Evolutionary conservation across 1,140 invertebrate species (phyloP).

Genomic region (Drosophila trapezifrons): DNA sequence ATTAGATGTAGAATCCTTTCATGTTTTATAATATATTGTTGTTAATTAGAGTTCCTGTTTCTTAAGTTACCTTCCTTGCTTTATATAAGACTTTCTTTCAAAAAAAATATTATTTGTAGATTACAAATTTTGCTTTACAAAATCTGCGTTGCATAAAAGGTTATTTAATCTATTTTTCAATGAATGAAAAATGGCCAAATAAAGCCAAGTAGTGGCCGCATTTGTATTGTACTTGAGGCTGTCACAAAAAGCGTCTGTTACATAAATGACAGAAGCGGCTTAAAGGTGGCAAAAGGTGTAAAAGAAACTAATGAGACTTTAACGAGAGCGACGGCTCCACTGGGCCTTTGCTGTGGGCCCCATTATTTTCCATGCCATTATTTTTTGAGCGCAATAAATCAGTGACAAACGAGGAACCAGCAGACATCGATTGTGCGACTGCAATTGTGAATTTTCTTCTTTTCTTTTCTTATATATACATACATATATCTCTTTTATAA

Average conservation of each 20-base stretch:
- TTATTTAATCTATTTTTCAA: neutral
- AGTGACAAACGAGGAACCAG: conserved; percentile 29
- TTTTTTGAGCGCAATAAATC: conserved; percentile 35
- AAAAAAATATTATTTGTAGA: neutral
- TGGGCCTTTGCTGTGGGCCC: neutral
- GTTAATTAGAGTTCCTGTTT: neutral
- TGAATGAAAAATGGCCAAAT: neutral
- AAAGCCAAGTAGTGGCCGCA: neutral
- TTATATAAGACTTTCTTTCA: no score
- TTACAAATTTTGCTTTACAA: neutral
- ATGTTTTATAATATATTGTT: neutral
- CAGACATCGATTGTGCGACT: conserved; percentile 33
- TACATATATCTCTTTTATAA: conserved; percentile 19
- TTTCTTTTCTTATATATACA: neutral
- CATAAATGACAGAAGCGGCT: conserved; percentile 16
- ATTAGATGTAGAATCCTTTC: no score
- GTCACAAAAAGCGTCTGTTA: conserved; percentile 1
- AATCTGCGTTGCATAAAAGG: neutral
- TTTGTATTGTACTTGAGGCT: conserved; percentile 17
- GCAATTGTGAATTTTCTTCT: conserved; percentile 19
- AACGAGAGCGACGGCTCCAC: conserved; percentile 1
- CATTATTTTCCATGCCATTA: conserved; percentile 6
- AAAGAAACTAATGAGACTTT: conserved; percentile 16
- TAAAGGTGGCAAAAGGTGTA: conserved; percentile 10
- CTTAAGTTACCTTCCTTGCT: no score